Evolutionary conservation across 2,113 vertebrate species (phyloP).

Genomic region (Anoplopoma fimbria): DNA sequence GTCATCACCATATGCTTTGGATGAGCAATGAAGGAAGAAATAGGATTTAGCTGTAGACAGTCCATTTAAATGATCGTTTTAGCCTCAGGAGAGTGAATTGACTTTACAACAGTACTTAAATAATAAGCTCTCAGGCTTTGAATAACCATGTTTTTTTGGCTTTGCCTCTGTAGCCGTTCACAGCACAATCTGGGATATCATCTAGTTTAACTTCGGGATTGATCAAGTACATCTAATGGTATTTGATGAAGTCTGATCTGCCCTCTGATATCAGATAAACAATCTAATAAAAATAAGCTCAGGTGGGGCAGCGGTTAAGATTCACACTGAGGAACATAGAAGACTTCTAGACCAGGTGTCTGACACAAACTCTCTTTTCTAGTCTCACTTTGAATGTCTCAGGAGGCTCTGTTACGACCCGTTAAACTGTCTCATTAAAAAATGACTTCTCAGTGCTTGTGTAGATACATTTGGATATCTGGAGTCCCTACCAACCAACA

Average conservation of each 20-base stretch:
- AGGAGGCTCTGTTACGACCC: neutral
- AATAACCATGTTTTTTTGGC: constrained; percentile 61
- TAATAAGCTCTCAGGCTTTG: constrained; percentile 66
- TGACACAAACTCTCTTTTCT: neutral
- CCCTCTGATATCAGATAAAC: constrained; percentile 53
- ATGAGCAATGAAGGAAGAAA: constrained; percentile 76
- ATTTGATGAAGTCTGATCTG: constrained; percentile 65
- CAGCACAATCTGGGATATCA: constrained; percentile 65
- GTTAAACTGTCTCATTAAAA: neutral
- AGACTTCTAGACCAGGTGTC: neutral
- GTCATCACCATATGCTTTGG: constrained; percentile 52
- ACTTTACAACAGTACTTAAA: constrained; percentile 78
- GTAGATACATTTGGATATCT: neutral
- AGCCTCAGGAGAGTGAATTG: constrained; percentile 66
- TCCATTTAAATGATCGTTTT: constrained; percentile 71
- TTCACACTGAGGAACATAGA: neutral
- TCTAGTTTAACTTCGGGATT: constrained; percentile 62
- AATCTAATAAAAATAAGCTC: constrained; percentile 25
- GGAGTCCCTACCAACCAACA: neutral
- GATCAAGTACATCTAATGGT: constrained; percentile 66
- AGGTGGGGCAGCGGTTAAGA: constrained; percentile 2
- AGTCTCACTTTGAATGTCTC: neutral
- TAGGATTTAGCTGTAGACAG: constrained; percentile 64
- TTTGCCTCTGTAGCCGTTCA: constrained; percentile 40
- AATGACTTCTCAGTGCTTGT: neutral